Percentiles rank a stretch among this genome's conserved stretches.
These are phyloP conservation scores for Lagopus muta DNA, from an alignment of 2,113 vertebrate genomes.

Conservation along the genomic window DNA sequence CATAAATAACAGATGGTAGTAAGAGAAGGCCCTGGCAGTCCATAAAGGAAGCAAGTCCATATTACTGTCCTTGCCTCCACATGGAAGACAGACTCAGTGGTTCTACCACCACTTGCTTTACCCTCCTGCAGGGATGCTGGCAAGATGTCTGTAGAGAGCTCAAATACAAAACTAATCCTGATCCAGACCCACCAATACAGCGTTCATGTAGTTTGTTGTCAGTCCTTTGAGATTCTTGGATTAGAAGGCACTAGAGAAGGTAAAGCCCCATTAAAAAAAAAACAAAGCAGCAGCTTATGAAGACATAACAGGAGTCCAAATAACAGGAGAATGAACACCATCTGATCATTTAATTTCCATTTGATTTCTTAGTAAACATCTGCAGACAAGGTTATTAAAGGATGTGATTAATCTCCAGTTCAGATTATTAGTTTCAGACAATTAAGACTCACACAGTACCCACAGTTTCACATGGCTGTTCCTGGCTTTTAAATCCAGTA, in stretches of 20 bases:
- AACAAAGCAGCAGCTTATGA: neutral
- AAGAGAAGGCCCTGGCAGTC: neutral
- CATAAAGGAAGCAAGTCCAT: neutral
- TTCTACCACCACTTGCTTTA: neutral
- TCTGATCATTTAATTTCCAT: slow-evolving; percentile 16
- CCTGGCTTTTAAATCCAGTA: neutral
- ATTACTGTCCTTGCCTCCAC: neutral
- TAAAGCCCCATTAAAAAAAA: neutral
- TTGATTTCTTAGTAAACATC: slow-evolving; percentile 24
- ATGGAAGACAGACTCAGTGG: neutral
- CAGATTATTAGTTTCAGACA: slow-evolving; percentile 8
- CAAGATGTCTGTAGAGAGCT: neutral
- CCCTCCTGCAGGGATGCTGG: neutral
- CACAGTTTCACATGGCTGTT: neutral
- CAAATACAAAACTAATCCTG: neutral
- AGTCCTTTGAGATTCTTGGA: neutral
- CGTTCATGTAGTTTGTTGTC: neutral
- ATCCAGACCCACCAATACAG: neutral
- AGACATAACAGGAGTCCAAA: neutral
- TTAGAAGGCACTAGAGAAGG: neutral
- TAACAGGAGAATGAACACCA: neutral
- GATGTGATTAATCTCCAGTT: neutral
- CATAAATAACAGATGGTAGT: neutral
- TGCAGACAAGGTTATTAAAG: slow-evolving; percentile 23
- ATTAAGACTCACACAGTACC: neutral